Percentiles rank a stretch among this genome's conserved stretches.
Evolutionary conservation across 2,888 invertebrate species (phyloP).

Genomic region (Sphaeridia pumilis): DNA sequence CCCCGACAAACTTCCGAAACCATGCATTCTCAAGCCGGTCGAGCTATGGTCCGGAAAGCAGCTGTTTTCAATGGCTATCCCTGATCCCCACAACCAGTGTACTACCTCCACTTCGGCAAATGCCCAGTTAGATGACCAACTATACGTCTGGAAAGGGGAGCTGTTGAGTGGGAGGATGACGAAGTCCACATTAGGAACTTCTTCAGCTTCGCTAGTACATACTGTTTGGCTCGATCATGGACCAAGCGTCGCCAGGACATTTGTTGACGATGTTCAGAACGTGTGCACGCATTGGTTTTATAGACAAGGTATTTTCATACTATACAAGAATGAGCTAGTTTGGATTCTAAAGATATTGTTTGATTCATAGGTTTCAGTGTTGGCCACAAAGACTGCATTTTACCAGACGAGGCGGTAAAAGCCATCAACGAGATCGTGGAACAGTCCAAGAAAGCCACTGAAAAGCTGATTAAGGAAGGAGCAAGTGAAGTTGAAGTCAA

Average conservation of each 20-base stretch:
- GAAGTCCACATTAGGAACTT: conserved; percentile 92
- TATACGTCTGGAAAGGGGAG: conserved; percentile 97
- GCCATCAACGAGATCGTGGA: too few relatives aligned
- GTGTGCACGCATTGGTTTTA: conserved; percentile 97
- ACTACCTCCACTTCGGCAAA: too few relatives aligned
- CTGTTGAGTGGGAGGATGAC: conserved; percentile 95
- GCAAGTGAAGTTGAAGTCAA: too few relatives aligned
- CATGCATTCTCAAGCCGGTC: conserved; percentile 89
- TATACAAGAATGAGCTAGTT: not conserved
- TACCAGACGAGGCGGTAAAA: not conserved
- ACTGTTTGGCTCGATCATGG: conserved; percentile 96
- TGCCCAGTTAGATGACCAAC: too few relatives aligned
- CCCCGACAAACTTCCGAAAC: conserved; percentile 98
- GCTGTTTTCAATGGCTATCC: conserved; percentile 93
- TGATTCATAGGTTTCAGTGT: conserved; percentile 4
- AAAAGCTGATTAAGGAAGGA: conserved; percentile 99
- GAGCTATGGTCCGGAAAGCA: conserved; percentile 97
- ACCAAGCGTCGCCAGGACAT: conserved; percentile 84
- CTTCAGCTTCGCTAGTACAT: conserved; percentile 92
- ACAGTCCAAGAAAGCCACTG: conserved; percentile 94
- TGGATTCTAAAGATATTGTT: not conserved
- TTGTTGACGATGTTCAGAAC: conserved; percentile 98
- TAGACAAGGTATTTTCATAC: conserved; percentile 55
- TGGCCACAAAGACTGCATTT: not conserved
- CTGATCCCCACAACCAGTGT: too few relatives aligned